Conservation (phyloP, 2,888 invertebrate species). For the Thyatira batis region DNA sequence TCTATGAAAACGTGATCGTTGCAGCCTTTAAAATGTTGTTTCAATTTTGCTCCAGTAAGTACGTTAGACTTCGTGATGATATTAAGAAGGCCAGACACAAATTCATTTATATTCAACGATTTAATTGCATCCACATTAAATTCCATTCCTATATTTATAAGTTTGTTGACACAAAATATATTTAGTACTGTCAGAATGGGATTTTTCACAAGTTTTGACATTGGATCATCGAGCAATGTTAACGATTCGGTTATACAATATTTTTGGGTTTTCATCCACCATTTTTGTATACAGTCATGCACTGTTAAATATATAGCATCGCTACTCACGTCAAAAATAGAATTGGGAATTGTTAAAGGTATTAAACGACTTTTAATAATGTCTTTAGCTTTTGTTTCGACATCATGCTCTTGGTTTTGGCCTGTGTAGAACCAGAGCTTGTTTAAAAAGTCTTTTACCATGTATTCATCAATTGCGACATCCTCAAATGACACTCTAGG, state of each 20-base stretch:
- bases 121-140: not conserved
- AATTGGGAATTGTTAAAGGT: not conserved
- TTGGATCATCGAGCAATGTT: not conserved
- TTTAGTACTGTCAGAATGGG: not conserved
- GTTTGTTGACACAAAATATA: not conserved
- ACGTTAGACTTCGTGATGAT: not conserved
- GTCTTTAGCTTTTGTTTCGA: not conserved
- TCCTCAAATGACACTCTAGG: not conserved
- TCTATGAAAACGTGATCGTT: not conserved
- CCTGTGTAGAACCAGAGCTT: not conserved
- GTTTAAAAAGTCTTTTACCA: not conserved
- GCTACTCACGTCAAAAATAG: not conserved
- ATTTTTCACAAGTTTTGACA: not conserved
- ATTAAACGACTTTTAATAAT: not conserved
- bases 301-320: conserved; percentile 3
- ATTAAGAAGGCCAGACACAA: not conserved
- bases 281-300: conserved; percentile 14
- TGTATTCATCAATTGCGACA: not conserved
- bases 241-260: not conserved
- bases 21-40: not conserved
- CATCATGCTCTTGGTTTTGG: not conserved
- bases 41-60: not conserved
- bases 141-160: not conserved
- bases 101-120: not conserved
- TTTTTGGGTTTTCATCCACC: conserved; percentile 22